phyloP scores from a whole-genome alignment of 2,888 invertebrate genomes.

The Leucophenga maculata region DNA sequence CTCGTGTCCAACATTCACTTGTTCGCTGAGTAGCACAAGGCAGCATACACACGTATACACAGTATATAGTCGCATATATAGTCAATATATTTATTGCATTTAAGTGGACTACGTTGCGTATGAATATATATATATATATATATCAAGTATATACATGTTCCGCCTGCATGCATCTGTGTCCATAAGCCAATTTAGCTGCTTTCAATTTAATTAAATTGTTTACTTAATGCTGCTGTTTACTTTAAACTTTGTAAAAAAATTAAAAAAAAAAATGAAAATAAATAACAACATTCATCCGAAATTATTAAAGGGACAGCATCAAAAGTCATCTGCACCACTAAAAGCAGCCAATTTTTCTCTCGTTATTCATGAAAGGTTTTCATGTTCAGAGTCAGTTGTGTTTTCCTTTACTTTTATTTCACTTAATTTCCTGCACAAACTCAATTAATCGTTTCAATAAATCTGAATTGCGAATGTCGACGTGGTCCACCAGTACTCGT shows the following conservation, averaged over 20 bases:
- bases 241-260: not conserved
- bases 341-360: not conserved
- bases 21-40: too few species aligned
- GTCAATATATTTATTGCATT: too few species aligned
- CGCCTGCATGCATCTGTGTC: too few species aligned
- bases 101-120: too few species aligned
- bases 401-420: conserved; percentile 3
- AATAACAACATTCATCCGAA: not conserved
- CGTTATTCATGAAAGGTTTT: too few species aligned
- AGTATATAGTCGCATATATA: too few species aligned
- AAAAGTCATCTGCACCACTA: not conserved
- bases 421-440: conserved; percentile 12
- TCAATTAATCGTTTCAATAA: conserved; percentile 23
- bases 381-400: not conserved
- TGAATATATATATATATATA: too few species aligned
- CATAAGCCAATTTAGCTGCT: too few species aligned
- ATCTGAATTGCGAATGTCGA: not conserved
- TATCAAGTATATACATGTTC: too few species aligned
- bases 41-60: too few species aligned
- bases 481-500: not conserved
- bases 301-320: not conserved
- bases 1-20: too few species aligned
- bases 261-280: conserved; percentile 1
- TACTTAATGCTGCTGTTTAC: not conserved
- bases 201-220: not conserved